Evolutionary conservation across 1,140 invertebrate species (phyloP).

Genomic region (Triops cancriformis): DNA sequence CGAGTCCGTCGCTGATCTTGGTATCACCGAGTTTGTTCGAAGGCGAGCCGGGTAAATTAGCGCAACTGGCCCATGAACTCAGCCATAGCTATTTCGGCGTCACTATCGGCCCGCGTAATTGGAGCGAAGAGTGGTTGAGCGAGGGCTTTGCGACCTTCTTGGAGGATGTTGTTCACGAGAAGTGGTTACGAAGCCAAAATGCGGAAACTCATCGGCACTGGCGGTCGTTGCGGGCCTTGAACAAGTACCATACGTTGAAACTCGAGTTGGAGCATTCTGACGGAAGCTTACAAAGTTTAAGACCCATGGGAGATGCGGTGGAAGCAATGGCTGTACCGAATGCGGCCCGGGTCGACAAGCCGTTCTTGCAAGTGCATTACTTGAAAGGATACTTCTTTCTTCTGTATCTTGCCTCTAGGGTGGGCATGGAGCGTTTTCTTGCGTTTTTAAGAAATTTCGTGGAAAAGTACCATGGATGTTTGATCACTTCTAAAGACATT

Average conservation of each 20-base stretch:
- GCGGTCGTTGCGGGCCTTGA: conserved; percentile 33
- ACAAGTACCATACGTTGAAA: conserved; percentile 36
- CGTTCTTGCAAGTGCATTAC: conserved; percentile 44
- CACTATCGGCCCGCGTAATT: conserved; percentile 41
- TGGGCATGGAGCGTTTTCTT: conserved; percentile 37
- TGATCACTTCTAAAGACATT: conserved; percentile 38
- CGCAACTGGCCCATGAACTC: conserved; percentile 40
- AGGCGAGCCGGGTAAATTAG: conserved; percentile 36
- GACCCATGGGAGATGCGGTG: conserved; percentile 28
- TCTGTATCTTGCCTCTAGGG: conserved; percentile 34
- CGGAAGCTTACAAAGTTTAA: conserved; percentile 37
- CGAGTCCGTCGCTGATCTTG: conserved; percentile 42
- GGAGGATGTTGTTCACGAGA: conserved; percentile 38
- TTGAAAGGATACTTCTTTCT: conserved; percentile 44
- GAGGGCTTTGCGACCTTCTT: conserved; percentile 44
- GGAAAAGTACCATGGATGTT: conserved; percentile 34
- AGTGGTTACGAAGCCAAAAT: background rate
- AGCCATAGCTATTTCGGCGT: conserved; percentile 44
- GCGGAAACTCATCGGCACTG: conserved; percentile 25
- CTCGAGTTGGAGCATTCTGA: conserved; percentile 39
- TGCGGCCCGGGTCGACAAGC: conserved; percentile 43
- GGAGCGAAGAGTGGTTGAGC: conserved; percentile 46
- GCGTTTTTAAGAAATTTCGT: conserved; percentile 37
- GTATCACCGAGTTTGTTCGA: conserved; percentile 40
- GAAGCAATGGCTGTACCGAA: conserved; percentile 37